These are phyloP conservation scores for Manis crassicaudata DNA, from an alignment of 2,797 vertebrate species.

Conservation along the genomic window DNA sequence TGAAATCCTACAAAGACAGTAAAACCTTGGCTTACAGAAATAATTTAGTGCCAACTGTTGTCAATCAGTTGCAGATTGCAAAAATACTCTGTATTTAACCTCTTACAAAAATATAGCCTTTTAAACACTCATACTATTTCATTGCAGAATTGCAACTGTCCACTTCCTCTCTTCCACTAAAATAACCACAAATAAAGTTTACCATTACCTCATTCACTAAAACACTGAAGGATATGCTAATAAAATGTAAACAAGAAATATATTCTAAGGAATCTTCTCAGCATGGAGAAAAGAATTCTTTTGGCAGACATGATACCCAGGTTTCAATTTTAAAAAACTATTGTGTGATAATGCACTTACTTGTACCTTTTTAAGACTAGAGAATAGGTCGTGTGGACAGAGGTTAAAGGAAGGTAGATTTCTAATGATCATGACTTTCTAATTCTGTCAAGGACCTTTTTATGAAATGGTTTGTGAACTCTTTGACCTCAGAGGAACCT, in stretches of 20 bases:
- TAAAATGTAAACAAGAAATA: background rate
- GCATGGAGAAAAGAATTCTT: background rate
- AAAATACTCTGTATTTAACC: constrained; percentile 15
- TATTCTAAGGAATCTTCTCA: background rate
- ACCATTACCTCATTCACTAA: background rate
- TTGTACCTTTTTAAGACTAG: background rate
- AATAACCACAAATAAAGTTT: background rate
- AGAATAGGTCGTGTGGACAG: background rate
- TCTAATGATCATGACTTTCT: constrained; percentile 1
- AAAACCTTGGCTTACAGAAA: constrained; percentile 34
- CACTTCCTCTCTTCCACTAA: background rate
- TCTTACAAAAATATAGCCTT: constrained; percentile 37
- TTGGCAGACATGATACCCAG: background rate
- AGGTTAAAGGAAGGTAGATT: background rate
- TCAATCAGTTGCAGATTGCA: constrained; percentile 54
- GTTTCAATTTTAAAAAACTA: background rate
- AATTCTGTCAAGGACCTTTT: constrained; percentile 22
- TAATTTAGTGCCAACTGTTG: constrained; percentile 52
- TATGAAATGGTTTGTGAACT: constrained; percentile 6
- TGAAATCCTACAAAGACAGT: constrained; percentile 47
- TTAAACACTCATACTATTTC: background rate
- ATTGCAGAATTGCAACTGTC: background rate
- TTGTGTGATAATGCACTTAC: background rate
- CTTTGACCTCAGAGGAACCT: background rate
- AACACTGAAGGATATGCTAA: background rate